Evolutionary conservation across 1,140 invertebrate genomes (phyloP).

Genomic region (Tetranychus urticae): DNA sequence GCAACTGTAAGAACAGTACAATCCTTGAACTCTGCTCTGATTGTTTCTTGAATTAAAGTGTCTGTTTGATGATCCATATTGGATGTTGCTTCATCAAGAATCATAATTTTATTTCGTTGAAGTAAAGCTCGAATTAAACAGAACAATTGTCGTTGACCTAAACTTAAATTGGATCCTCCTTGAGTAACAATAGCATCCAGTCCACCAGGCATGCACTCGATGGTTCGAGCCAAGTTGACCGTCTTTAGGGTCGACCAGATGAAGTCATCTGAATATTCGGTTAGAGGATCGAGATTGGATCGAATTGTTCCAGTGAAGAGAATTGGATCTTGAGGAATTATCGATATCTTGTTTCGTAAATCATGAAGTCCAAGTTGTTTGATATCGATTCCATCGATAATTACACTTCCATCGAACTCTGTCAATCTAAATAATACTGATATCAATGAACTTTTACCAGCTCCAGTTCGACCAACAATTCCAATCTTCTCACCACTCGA

Average conservation of each 20-base stretch:
- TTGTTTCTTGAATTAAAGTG: conserved; percentile 53
- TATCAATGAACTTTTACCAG: conserved; percentile 72
- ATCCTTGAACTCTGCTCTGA: conserved; percentile 47
- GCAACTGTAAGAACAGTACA: conserved; percentile 83
- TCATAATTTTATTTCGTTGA: conserved; percentile 64
- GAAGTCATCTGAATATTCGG: conserved; percentile 13
- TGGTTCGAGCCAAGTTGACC: conserved; percentile 14
- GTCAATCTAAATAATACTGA: conserved; percentile 49
- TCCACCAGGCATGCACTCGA: conserved; percentile 9
- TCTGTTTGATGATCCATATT: conserved; percentile 76
- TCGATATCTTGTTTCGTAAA: conserved; percentile 20
- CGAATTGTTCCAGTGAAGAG: conserved; percentile 23
- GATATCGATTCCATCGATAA: conserved; percentile 21
- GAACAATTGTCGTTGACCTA: conserved; percentile 50
- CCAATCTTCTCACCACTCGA: conserved; percentile 35
- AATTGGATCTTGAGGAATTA: conserved; percentile 34
- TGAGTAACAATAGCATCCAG: conserved; percentile 18
- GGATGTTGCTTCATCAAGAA: conserved; percentile 85
- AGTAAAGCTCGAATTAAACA: conserved; percentile 64
- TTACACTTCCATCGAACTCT: conserved; percentile 33
- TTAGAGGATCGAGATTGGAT: conserved; percentile 18
- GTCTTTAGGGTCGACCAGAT: conserved; percentile 16
- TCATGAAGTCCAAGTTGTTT: conserved; percentile 12
- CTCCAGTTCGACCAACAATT: conserved; percentile 64
- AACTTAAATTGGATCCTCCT: conserved; percentile 38